Conservation (phyloP, 2,113 vertebrate species). For the Ascaphus truei region DNA sequence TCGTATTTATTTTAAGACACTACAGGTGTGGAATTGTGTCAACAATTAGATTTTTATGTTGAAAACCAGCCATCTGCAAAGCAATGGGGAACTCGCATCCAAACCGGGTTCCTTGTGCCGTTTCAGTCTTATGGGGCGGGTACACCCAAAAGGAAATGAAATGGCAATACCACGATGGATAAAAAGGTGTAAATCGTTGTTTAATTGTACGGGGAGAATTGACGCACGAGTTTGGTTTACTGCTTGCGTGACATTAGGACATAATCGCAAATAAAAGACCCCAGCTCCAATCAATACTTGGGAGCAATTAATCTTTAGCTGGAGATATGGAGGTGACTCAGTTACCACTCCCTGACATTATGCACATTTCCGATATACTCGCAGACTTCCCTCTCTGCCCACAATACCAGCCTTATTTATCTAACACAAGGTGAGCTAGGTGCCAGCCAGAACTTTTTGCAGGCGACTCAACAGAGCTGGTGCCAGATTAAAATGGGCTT, state of each 20-base stretch:
- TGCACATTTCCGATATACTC: constrained; percentile 45
- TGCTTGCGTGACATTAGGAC: not conserved
- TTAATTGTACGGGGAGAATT: not conserved
- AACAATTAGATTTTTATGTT: no score
- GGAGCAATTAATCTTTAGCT: constrained; percentile 46
- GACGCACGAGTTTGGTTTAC: rapidly evolving
- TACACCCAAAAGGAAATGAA: not conserved
- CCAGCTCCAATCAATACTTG: constrained; percentile 1
- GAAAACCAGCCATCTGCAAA: no score
- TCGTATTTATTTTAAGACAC: no score
- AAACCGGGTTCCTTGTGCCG: no score
- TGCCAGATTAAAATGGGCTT: constrained; percentile 76
- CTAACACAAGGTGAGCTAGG: constrained; percentile 50
- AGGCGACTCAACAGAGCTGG: constrained; percentile 61
- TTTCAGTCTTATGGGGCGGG: no score
- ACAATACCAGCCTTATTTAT: constrained; percentile 54
- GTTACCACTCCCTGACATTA: constrained; percentile 40
- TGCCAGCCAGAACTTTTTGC: constrained; percentile 63
- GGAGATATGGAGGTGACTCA: constrained; percentile 41
- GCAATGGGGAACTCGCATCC: no score
- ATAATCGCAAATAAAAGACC: not conserved
- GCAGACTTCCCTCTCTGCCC: constrained; percentile 27
- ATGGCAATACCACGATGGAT: not conserved
- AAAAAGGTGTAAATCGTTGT: not conserved
- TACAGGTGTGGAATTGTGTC: no score